phyloP scores from a whole-genome alignment of 2,888 invertebrate species.

The Neuroscelio doddi region DNA sequence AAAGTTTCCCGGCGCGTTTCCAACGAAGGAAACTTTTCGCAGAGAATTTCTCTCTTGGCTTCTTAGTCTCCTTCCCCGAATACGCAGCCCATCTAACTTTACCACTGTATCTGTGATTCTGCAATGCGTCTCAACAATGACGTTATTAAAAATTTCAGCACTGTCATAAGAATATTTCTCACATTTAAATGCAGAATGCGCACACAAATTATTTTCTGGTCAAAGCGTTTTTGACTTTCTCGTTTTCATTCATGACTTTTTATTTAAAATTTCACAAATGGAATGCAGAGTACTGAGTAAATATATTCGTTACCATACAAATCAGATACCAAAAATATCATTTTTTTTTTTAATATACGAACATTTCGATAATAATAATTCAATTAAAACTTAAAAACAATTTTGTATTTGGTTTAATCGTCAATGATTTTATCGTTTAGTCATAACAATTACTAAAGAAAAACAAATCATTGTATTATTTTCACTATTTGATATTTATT shows the following conservation, averaged over 20 bases:
- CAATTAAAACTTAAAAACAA: no score
- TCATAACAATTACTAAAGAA: no score
- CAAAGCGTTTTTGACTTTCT: conserved; percentile 20
- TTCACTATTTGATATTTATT: no score
- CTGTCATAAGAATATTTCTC: conserved; percentile 29
- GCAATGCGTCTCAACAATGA: conserved; percentile 16
- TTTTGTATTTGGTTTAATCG: no score
- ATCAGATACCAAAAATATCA: no score
- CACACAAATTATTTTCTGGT: conserved; percentile 20
- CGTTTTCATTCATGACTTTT: conserved; percentile 21
- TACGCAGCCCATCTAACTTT: conserved; percentile 4
- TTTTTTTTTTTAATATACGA: neutral
- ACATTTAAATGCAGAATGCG: conserved; percentile 22
- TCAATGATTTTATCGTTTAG: no score
- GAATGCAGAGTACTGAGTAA: neutral
- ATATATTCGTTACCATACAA: no score
- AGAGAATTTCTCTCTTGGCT: conserved; percentile 28
- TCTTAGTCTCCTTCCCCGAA: conserved; percentile 26
- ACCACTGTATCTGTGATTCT: conserved; percentile 22
- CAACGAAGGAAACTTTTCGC: conserved; percentile 38
- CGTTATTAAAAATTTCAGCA: conserved; percentile 50
- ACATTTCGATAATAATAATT: no score
- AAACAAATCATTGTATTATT: no score
- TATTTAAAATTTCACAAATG: conserved; percentile 18
- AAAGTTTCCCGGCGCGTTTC: conserved; percentile 41